phyloP scores from a whole-genome alignment of 1,140 invertebrate species.

The Drosophila dunni region DNA sequence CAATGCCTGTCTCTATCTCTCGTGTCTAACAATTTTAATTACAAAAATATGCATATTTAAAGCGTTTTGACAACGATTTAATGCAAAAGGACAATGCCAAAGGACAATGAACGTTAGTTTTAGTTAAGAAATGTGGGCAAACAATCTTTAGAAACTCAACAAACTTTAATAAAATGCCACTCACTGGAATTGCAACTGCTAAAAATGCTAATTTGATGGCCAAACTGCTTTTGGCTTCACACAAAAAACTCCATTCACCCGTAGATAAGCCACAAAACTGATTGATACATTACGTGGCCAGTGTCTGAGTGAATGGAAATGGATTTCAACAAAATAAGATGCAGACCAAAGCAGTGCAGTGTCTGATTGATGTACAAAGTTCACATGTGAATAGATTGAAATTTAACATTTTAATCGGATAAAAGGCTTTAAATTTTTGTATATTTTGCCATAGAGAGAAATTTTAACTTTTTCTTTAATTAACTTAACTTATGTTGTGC shows the following conservation, averaged over 20 bases:
- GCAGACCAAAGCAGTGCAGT: neutral
- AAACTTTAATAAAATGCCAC: neutral
- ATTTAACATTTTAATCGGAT: slow-evolving; percentile 78
- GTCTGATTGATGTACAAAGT: slow-evolving; percentile 48
- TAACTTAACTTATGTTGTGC: slow-evolving; percentile 30
- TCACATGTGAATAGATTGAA: slow-evolving; percentile 76
- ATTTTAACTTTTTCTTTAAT: slow-evolving; percentile 56
- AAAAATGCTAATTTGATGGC: slow-evolving; percentile 42
- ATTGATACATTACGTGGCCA: slow-evolving; percentile 78
- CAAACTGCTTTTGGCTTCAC: slow-evolving; percentile 21
- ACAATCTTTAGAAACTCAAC: neutral
- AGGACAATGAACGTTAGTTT: slow-evolving; percentile 48
- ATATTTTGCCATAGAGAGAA: slow-evolving; percentile 55
- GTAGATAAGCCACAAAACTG: slow-evolving; percentile 68
- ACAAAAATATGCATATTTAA: slow-evolving; percentile 81
- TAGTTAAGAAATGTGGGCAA: slow-evolving; percentile 33
- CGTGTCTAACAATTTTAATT: slow-evolving; percentile 66
- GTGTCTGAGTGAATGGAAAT: slow-evolving; percentile 53
- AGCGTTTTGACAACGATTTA: slow-evolving; percentile 49
- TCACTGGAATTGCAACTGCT: neutral
- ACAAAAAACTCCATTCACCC: slow-evolving; percentile 12
- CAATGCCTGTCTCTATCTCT: neutral
- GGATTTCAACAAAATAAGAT: neutral
- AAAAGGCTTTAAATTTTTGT: slow-evolving; percentile 65
- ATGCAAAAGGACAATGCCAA: slow-evolving; percentile 50